phyloP scores from a whole-genome alignment of 2,888 invertebrate species.

The Rambutsinella grinnellia region DNA sequence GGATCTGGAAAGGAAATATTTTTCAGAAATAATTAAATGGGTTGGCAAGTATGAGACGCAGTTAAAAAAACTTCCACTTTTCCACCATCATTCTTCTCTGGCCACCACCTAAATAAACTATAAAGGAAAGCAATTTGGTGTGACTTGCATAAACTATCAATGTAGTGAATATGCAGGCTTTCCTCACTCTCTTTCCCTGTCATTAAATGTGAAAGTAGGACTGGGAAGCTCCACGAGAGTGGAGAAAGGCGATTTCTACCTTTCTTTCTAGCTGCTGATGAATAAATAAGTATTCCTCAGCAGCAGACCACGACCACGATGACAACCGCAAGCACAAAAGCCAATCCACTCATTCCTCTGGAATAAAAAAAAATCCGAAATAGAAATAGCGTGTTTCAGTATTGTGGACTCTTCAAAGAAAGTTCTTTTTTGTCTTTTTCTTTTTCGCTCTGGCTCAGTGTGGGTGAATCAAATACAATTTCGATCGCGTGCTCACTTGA shows the following conservation, averaged over 20 bases:
- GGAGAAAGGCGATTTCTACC: neutral
- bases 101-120: no score
- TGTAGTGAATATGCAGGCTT: no score
- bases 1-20: no score
- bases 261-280: constrained; percentile 10
- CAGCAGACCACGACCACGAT: constrained; percentile 7
- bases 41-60: no score
- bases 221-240: neutral
- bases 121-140: no score
- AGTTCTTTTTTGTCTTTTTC: neutral
- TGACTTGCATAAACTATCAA: no score
- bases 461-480: neutral
- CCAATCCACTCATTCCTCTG: neutral
- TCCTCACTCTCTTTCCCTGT: no score
- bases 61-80: no score
- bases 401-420: neutral
- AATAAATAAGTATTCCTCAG: constrained; percentile 29
- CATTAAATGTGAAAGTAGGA: no score
- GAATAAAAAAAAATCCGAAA: neutral
- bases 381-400: no score
- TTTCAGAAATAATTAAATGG: no score
- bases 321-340: neutral
- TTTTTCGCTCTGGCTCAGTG: no score
- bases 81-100: neutral
- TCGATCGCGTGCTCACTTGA: neutral